A percentile compares a stretch with the other conserved stretches of the same genome.
Evolutionary conservation across 2,888 invertebrate genomes (phyloP).

Genomic region (Cyrtodaria siliqua): DNA sequence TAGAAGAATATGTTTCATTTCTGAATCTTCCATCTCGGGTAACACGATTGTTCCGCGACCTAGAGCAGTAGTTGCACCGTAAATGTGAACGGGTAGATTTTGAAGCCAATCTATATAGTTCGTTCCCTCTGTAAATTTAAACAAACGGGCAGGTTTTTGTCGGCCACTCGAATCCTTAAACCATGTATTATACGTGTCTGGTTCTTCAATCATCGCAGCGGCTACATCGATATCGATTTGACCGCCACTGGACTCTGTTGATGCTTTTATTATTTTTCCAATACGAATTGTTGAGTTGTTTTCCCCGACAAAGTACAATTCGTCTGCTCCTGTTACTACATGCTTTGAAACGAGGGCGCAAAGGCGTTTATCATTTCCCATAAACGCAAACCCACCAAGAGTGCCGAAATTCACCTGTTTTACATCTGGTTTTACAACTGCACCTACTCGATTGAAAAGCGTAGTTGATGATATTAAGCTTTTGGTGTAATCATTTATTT

Average conservation of each 20-base stretch:
- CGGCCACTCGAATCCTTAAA: conserved; percentile 1
- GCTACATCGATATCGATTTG: neutral
- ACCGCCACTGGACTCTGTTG: no score
- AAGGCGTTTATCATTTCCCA: neutral
- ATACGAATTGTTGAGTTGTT: neutral
- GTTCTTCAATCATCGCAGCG: neutral
- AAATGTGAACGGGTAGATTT: conserved; percentile 16
- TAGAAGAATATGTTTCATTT: no score
- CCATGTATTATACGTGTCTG: neutral
- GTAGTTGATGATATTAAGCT: no score
- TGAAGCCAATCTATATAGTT: no score
- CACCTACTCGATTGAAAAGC: no score
- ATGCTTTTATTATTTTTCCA: conserved; percentile 3
- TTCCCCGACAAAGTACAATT: neutral
- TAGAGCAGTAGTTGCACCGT: conserved; percentile 22
- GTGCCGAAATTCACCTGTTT: no score
- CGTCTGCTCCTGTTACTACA: conserved; percentile 3
- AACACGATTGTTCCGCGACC: conserved; percentile 19
- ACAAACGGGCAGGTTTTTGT: neutral
- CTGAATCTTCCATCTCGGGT: no score
- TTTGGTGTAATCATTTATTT: no score
- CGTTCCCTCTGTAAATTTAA: neutral
- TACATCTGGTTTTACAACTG: no score
- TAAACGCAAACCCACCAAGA: no score
- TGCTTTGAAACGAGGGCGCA: conserved; percentile 14